These are phyloP conservation scores for Calonectris borealis DNA, from an alignment of 2,113 vertebrate species.

Conservation along the genomic window DNA sequence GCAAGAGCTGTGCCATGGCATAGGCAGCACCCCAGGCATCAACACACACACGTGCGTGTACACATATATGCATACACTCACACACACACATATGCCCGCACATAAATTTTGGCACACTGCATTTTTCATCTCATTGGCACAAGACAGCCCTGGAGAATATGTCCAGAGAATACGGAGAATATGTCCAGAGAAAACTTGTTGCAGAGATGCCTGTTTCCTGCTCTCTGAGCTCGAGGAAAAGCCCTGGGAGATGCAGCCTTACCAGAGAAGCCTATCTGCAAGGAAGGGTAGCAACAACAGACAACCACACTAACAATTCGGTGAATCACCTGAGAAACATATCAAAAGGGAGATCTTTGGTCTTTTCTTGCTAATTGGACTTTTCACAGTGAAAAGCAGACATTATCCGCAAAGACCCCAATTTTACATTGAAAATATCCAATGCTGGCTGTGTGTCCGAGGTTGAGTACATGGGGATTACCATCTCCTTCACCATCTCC, in stretches of 20 bases:
- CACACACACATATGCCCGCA: too few relatives aligned
- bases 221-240: not conserved
- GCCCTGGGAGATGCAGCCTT: not conserved
- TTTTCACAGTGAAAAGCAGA: not conserved
- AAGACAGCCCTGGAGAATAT: not conserved
- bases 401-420: not conserved
- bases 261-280: not conserved
- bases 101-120: not conserved
- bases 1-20: not conserved
- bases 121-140: not conserved
- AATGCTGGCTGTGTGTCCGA: not conserved
- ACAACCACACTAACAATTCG: not conserved
- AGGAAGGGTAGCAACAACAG: not conserved
- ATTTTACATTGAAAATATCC: not conserved
- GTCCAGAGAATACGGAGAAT: not conserved
- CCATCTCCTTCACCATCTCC: not conserved
- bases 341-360: not conserved
- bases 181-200: not conserved
- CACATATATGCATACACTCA: too few relatives aligned
- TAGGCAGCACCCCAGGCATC: not conserved
- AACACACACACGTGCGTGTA: fast-evolving
- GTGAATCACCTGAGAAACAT: not conserved
- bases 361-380: not conserved
- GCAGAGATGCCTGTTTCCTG: not conserved
- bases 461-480: not conserved